phyloP scores from a whole-genome alignment of 2,113 vertebrate species.

The Oryzias javanicus region DNA sequence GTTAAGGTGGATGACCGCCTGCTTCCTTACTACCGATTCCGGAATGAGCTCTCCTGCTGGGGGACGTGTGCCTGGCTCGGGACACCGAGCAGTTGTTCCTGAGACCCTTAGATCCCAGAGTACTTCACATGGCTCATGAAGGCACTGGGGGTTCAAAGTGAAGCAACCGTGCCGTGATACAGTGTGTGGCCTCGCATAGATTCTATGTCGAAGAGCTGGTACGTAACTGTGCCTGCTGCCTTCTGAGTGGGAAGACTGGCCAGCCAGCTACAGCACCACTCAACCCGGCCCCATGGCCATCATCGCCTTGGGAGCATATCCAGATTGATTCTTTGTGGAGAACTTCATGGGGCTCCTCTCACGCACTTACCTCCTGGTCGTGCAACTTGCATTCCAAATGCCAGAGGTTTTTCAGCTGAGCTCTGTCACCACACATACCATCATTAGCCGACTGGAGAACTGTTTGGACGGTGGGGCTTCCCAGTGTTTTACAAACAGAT shows the following conservation, averaged over 20 bases:
- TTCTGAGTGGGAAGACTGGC: too few relatives aligned
- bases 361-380: background rate
- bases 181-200: background rate
- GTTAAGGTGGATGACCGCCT: too few relatives aligned
- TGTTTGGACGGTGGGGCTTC: background rate
- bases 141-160: background rate
- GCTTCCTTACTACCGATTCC: too few relatives aligned
- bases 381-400: constrained; percentile 3
- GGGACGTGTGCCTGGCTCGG: too few relatives aligned
- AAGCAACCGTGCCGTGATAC: constrained; percentile 1
- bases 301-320: constrained; percentile 4
- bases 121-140: background rate
- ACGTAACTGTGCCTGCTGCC: too few relatives aligned
- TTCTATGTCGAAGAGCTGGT: too few relatives aligned
- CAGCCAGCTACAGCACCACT: background rate
- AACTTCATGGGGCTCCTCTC: constrained; percentile 1
- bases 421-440: too few relatives aligned
- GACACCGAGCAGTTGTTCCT: too few relatives aligned
- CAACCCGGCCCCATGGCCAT: background rate
- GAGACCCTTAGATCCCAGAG: too few relatives aligned
- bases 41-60: too few relatives aligned
- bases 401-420: too few relatives aligned
- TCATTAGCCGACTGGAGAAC: too few relatives aligned
- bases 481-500: background rate
- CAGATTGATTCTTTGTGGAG: background rate